Conservation (phyloP, 2,113 vertebrate species). For the Bos taurus region DNA sequence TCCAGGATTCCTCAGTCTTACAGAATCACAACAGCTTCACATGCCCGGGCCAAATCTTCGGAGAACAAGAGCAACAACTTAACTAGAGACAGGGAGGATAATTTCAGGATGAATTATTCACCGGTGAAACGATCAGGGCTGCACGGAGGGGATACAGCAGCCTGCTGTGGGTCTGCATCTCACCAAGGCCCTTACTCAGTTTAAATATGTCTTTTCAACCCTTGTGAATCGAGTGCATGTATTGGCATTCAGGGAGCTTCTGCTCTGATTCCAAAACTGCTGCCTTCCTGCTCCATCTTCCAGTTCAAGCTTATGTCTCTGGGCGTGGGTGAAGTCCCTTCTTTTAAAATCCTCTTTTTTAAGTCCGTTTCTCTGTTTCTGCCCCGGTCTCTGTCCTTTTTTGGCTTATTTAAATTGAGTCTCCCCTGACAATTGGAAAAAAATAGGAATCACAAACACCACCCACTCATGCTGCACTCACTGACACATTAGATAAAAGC, state of each 20-base stretch:
- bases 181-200: not conserved
- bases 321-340: not conserved
- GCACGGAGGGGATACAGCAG: not conserved
- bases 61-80: not conserved
- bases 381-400: not conserved
- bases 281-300: not conserved
- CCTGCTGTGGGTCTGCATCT: not conserved
- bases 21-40: not conserved
- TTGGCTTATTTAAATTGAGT: not conserved
- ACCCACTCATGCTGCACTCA: not conserved
- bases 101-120: conserved; percentile 33
- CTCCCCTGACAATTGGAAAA: not conserved
- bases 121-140: not conserved
- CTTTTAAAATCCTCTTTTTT: not conserved
- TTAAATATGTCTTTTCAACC: not conserved
- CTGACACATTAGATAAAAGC: not conserved
- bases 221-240: fast-evolving
- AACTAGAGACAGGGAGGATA: not conserved
- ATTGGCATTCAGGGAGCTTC: not conserved
- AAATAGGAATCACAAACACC: not conserved
- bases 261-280: fast-evolving
- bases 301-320: not conserved
- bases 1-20: fast-evolving
- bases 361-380: not conserved
- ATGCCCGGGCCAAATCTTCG: fast-evolving